phyloP scores from a whole-genome alignment of 2,888 invertebrate genomes.

The Leuctra nigra region DNA sequence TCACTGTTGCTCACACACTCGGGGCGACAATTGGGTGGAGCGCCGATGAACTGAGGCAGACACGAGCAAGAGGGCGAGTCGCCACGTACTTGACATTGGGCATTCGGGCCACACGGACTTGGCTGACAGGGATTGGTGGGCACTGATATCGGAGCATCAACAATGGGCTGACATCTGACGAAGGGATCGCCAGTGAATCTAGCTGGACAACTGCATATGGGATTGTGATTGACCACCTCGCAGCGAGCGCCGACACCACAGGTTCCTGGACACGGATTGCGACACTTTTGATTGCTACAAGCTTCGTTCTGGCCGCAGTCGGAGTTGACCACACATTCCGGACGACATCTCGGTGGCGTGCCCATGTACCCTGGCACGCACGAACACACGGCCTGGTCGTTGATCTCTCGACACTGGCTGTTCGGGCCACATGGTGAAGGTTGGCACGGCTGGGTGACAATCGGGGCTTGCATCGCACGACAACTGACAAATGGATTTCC shows the following conservation, averaged over 20 bases:
- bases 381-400: slow-evolving; percentile 43
- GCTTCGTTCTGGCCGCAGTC: slow-evolving; percentile 48
- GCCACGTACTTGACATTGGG: slow-evolving; percentile 34
- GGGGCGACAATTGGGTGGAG: slow-evolving; percentile 36
- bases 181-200: slow-evolving; percentile 58
- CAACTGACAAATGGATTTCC: slow-evolving; percentile 69
- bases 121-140: slow-evolving; percentile 35
- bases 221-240: slow-evolving; percentile 57
- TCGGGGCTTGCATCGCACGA: slow-evolving; percentile 40
- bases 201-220: slow-evolving; percentile 54
- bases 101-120: slow-evolving; percentile 36
- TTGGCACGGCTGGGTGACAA: slow-evolving; percentile 36
- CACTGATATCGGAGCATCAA: slow-evolving; percentile 21
- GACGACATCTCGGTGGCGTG: slow-evolving; percentile 42
- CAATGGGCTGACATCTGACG: slow-evolving; percentile 34
- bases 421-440: slow-evolving; percentile 47
- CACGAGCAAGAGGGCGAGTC: slow-evolving; percentile 38
- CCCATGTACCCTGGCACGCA: slow-evolving; percentile 42
- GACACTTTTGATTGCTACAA: slow-evolving; percentile 59
- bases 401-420: slow-evolving; percentile 43
- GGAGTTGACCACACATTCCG: slow-evolving; percentile 42
- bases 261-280: slow-evolving; percentile 51
- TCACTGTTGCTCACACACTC: slow-evolving; percentile 55
- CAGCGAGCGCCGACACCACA: slow-evolving; percentile 54
- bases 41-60: slow-evolving; percentile 36